A percentile compares a stretch with the other conserved stretches of the same genome.
Conservation (phyloP, 2,797 vertebrate genomes). For the Alauda arvensis region DNA sequence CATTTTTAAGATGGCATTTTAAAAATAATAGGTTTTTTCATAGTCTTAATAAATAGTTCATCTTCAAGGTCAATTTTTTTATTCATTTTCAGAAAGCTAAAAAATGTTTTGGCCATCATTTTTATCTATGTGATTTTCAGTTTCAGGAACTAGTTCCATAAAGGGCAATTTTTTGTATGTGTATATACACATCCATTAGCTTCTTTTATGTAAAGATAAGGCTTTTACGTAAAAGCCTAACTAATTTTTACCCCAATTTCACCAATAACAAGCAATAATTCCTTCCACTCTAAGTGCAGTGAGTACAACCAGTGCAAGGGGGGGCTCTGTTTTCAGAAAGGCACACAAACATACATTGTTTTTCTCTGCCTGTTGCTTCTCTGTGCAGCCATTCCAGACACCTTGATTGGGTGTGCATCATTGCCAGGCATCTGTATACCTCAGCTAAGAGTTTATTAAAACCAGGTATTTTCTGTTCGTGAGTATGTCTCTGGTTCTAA, state of each 20-base stretch:
- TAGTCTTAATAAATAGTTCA: not conserved
- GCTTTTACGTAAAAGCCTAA: not conserved
- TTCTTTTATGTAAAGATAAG: not conserved
- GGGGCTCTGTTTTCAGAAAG: not conserved
- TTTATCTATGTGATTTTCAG: not conserved
- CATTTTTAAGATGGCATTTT: not conserved
- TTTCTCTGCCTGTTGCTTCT: not conserved
- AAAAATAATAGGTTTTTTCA: not conserved
- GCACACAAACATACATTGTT: not conserved
- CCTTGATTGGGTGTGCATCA: not conserved
- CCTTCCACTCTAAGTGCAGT: not conserved
- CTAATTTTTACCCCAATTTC: not conserved
- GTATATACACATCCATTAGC: not conserved
- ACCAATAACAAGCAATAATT: not conserved
- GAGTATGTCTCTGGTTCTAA: not conserved
- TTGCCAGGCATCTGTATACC: not conserved
- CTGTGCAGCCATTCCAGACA: not conserved
- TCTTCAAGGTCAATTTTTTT: not conserved
- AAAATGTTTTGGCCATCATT: not conserved
- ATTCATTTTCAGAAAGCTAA: not conserved
- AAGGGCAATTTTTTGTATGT: fast-evolving
- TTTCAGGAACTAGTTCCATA: not conserved
- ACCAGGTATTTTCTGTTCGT: not conserved
- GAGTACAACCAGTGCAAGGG: not conserved
- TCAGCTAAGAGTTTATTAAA: not conserved